Base-by-base conservation (phyloP, 2,888 invertebrate species). In the Pristionchus mayeri region DNA sequence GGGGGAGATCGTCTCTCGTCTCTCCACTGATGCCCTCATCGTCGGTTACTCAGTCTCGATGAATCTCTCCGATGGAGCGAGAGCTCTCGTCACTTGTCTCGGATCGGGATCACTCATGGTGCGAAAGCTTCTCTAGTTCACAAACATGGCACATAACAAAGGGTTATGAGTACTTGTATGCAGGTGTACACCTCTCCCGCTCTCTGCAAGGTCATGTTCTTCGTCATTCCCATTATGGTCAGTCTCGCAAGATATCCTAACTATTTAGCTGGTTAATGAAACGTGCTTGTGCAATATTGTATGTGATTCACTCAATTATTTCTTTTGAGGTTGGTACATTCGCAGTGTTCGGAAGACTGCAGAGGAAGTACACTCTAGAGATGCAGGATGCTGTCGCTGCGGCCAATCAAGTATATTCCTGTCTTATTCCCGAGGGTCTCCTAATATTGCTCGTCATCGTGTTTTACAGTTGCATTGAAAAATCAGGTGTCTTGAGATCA, bases 81-180 rank as follows among this genome's bases (percentile, higher is more conserved):
- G 98, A 76, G 96, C 97, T 0, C 93, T 95, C 3, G 95, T 97
- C 86, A 97, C 97, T 95, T 96, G 96, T 13, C 93, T 95, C 40
- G 96, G 96, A 67, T 97, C 98, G 0, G 95, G 97, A 54, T 95
- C 96, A 40, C 97, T 98, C 96, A 98, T 98, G 98, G 96, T 97
- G 94, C 93, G 90, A 71, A 21, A n/a, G n/a, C n/a, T n/a, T n/a
- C n/a, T n/a, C n/a, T n/a, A n/a, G n/a, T n/a, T n/a, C n/a, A n/a
- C n/a, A n/a, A n/a, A n/a, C n/a, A n/a, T n/a, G n/a, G n/a, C n/a
- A n/a, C n/a, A n/a, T n/a, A n/a, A n/a, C n/a, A n/a, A n/a, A n/a
- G n/a, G n/a, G n/a, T n/a, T n/a, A n/a, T n/a, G n/a, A n/a, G n/a
- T 71, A 57, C 6, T 13, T 44, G 44, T 13, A 44, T 37, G 34